phyloP scores from a whole-genome alignment of 2,888 invertebrate species.

The Sarcophaga carnaria region DNA sequence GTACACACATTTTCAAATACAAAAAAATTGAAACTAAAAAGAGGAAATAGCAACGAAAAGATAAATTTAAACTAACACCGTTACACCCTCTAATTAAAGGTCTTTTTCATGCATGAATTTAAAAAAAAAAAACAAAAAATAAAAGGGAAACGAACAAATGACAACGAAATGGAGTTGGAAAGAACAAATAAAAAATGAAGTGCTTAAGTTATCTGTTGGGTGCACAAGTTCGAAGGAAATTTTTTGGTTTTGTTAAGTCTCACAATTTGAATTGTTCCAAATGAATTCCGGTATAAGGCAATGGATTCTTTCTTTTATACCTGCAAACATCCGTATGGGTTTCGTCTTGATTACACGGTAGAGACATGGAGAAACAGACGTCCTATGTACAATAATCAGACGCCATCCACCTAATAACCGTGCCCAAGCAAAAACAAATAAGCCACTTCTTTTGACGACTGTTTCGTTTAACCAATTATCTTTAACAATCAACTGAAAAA shows the following conservation, averaged over 20 bases:
- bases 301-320: conserved; percentile 1
- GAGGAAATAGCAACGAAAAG: conserved; percentile 12
- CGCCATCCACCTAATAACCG: neutral
- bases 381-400: neutral
- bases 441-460: neutral
- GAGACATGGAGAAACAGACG: neutral
- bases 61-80: conserved; percentile 31
- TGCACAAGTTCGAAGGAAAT: conserved; percentile 7
- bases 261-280: conserved; percentile 46
- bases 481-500: neutral
- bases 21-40: neutral
- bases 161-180: no score
- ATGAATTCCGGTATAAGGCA: conserved; percentile 42
- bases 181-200: conserved; percentile 6
- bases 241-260: neutral
- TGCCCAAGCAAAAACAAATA: neutral
- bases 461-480: conserved; percentile 37
- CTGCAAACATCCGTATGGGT: neutral
- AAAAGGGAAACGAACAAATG: neutral
- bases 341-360: conserved; percentile 26
- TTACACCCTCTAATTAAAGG: conserved; percentile 55
- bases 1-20: neutral
- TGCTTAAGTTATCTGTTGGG: conserved; percentile 5
- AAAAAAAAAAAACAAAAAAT: neutral
- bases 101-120: conserved; percentile 53